Evolutionary conservation across 2,113 vertebrate genomes (phyloP), one percentile per base, ranked within the genome.

Genomic region (Mormoops blainvillei): DNA sequence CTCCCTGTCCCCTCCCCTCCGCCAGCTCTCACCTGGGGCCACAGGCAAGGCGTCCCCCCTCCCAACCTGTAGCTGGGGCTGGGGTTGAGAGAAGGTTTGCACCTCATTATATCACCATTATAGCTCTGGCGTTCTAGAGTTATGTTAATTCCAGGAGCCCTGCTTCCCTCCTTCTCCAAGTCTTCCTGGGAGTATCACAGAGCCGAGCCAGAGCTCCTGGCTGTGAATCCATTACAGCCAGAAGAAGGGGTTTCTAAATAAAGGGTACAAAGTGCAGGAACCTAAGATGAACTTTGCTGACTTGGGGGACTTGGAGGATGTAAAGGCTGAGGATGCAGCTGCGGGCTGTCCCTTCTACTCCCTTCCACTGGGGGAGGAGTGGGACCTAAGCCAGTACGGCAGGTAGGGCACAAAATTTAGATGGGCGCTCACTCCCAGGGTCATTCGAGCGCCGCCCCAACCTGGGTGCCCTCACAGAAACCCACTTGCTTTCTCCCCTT

Each of bases 1-100:
- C 70, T 43, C 10, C 26, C 56, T 6, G 0, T 9, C 5, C n/a
- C 7, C 56, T 33, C 43, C 7, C 26, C 19, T 41, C 31, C 0
- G 31, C 58, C 43, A 31, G 50, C 26, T 4, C n/a, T n/a, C n/a
- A n/a, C n/a, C n/a, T n/a, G n/a, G n/a, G n/a, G n/a, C n/a, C n/a
- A n/a, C n/a, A 31, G 31, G 36, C 6, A 4, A 41, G 56, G 33
- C 28, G 3, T 15, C 6, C 7, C 19, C 16, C 16, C 11, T 77
- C 50, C 38, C 52, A 14, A 11, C 76, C 71, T 85, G 28, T 52
- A 33, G 13, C 15, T 19, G 4, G 24, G 31, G 20, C 19, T 73
- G 73, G 24, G 38, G 45, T 1, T 20, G 28, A 65, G 74, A 52
- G 26, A 54, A 28, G 13, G 22, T 70, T 50, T 67, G 31, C 67